Evolutionary conservation across 2,888 invertebrate genomes (phyloP).

Genomic region (Cremastobaeus sp.): DNA sequence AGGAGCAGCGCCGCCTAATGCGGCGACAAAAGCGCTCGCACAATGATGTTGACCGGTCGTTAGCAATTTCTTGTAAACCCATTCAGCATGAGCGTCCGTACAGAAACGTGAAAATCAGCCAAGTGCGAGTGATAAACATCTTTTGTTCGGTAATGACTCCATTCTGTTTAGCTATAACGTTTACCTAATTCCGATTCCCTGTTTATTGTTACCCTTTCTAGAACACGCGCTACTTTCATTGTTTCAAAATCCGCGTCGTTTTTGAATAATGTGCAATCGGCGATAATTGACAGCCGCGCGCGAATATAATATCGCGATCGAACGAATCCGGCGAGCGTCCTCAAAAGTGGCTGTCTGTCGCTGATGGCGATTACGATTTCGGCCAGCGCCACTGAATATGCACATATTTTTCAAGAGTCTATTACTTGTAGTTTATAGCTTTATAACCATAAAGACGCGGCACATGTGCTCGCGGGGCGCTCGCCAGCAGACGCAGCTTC

Average conservation of each 20-base stretch:
- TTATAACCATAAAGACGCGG: constrained; percentile 50
- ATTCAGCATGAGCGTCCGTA: constrained; percentile 28
- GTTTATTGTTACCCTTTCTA: constrained; percentile 54
- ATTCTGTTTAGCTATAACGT: constrained; percentile 52
- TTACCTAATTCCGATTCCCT: constrained; percentile 52
- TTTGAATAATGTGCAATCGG: constrained; percentile 24
- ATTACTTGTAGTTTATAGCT: constrained; percentile 52
- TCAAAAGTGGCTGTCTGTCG: too few species aligned
- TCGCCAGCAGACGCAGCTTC: constrained; percentile 20
- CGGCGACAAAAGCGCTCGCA: constrained; percentile 43
- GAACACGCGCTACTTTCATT: constrained; percentile 52
- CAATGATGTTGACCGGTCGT: constrained; percentile 48
- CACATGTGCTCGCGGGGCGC: constrained; percentile 50
- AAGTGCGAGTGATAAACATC: constrained; percentile 54
- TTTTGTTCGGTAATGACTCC: constrained; percentile 55
- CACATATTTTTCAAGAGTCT: constrained; percentile 42
- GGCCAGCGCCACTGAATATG: constrained; percentile 19
- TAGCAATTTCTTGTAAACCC: constrained; percentile 49
- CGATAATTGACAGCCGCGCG: constrained; percentile 33
- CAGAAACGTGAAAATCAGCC: constrained; percentile 48
- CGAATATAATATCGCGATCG: constrained; percentile 19
- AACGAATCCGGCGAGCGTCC: too few species aligned
- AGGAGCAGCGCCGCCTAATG: constrained; percentile 42
- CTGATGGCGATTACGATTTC: constrained; percentile 12
- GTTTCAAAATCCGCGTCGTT: constrained; percentile 30